phyloP scores from a whole-genome alignment of 2,888 invertebrate species.

The Listrodromus nycthemerus region DNA sequence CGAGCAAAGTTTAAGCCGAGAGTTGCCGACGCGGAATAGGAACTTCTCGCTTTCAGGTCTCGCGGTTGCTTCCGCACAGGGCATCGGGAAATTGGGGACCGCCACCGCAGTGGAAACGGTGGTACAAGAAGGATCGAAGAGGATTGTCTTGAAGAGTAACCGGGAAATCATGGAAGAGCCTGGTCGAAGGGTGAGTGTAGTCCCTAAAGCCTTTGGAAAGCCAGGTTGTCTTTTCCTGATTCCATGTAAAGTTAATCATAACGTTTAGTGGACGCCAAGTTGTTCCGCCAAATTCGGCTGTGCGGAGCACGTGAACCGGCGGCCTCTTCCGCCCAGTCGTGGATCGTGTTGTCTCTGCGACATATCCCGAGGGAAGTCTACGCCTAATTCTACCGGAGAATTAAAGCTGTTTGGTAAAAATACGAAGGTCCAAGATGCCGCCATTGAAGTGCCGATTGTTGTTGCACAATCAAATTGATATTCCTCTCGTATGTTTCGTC shows the following conservation, averaged over 20 bases:
- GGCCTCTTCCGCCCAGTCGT: background rate
- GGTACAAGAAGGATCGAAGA: slow-evolving; percentile 44
- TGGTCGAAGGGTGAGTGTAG: slow-evolving; percentile 34
- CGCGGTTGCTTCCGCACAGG: slow-evolving; percentile 55
- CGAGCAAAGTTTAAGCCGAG: slow-evolving; percentile 69
- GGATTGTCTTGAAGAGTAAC: slow-evolving; percentile 37
- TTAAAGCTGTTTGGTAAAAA: too few species aligned
- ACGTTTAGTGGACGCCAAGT: slow-evolving; percentile 70
- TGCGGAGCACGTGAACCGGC: background rate
- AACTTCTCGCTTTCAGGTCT: slow-evolving; percentile 63
- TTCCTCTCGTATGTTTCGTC: too few species aligned
- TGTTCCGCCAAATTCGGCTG: slow-evolving; percentile 39
- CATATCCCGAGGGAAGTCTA: too few species aligned
- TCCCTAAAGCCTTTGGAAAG: slow-evolving; percentile 67
- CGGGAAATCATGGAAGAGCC: slow-evolving; percentile 35
- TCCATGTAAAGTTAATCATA: slow-evolving; percentile 73
- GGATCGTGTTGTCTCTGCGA: too few species aligned
- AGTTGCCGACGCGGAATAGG: slow-evolving; percentile 70
- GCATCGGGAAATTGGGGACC: slow-evolving; percentile 41
- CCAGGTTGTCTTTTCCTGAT: slow-evolving; percentile 64
- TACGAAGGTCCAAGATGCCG: too few species aligned
- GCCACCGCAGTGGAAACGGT: background rate
- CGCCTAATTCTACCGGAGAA: too few species aligned
- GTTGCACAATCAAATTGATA: too few species aligned
- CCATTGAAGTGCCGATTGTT: too few species aligned